Base-by-base conservation (phyloP, 2,888 invertebrate species). In the Parthenolecanium corni region DNA sequence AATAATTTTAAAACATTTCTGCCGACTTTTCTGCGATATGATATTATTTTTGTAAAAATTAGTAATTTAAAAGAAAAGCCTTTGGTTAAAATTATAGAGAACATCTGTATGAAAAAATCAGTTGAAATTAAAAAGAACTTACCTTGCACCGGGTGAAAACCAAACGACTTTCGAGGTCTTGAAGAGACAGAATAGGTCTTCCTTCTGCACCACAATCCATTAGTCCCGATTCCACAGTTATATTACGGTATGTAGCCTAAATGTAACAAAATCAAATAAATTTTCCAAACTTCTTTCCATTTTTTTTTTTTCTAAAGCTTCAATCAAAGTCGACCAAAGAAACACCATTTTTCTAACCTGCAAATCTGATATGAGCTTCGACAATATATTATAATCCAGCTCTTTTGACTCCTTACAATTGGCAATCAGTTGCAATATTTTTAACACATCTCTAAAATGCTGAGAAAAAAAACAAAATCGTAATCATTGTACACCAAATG, bases 91-190 rank as follows among this genome's bases (percentile, higher is more conserved):
- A n/a, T n/a, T n/a, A n/a, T n/a, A n/a, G n/a, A n/a, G n/a, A n/a
- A n/a, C n/a, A n/a, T n/a, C n/a, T n/a, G n/a, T n/a, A n/a, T 6
- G 23, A 54, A 38, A 54, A 40, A 18, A 23, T 38, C n/a, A n/a
- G n/a, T 42, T 40, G 3, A 25, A 31, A 31, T 31, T 21, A 67
- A n/a, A n/a, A n/a, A n/a, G n/a, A n/a, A n/a, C 71, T 72, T 71
- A 84, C 84, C 79, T 88, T 89, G 78, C 89, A 90, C 75, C 88
- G 84, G 70, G 90, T 90, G 77, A 91, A 91, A 69, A 91, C 90
- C 73, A 91, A 80, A 70, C 90, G 79, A 71, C 88, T 86, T 73
- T 90, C 90, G 67, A 91, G 79, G 73, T 91, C 90, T 70, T 88
- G 86, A 57, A 90, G 80, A 14, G 88, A 87, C 4, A 90, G 75